These are phyloP conservation scores for Danaus plexippus DNA, from an alignment of 1,140 invertebrate species.

Conservation along the genomic window DNA sequence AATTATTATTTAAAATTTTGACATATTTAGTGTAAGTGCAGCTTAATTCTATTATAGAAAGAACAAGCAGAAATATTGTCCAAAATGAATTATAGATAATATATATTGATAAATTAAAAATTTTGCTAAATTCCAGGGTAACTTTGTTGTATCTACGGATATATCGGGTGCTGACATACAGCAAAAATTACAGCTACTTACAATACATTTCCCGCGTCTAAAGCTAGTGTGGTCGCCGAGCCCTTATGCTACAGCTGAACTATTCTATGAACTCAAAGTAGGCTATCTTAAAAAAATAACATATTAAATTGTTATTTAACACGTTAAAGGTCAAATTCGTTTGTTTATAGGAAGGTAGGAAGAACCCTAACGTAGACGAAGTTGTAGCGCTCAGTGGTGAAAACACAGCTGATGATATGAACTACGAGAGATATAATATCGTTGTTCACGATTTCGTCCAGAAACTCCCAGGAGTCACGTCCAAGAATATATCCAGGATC, in stretches of 20 bases:
- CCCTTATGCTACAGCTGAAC: conserved; percentile 94
- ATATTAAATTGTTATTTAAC: neutral
- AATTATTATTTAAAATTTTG: too few species aligned
- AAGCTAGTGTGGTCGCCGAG: conserved; percentile 96
- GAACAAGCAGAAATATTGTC: neutral
- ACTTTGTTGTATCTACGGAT: conserved; percentile 84
- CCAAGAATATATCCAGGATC: conserved; percentile 86
- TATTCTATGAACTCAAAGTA: conserved; percentile 91
- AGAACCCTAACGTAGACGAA: conserved; percentile 81
- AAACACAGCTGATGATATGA: conserved; percentile 72
- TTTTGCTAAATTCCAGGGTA: conserved; percentile 71
- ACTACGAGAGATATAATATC: conserved; percentile 82
- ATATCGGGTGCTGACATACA: conserved; percentile 83
- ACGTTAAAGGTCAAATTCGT: neutral
- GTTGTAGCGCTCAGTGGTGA: conserved; percentile 79
- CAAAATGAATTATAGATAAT: too few species aligned
- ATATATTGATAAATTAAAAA: too few species aligned
- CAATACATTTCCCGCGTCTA: conserved; percentile 93
- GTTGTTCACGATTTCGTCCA: conserved; percentile 88
- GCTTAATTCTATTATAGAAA: too few species aligned
- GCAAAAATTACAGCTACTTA: conserved; percentile 90
- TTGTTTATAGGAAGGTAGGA: conserved; percentile 77
- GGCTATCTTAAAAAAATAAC: conserved; percentile 10
- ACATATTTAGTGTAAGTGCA: too few species aligned
- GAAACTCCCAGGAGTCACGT: conserved; percentile 91